phyloP scores from a whole-genome alignment of 2,888 invertebrate genomes.

The Adelognathus sp. region DNA sequence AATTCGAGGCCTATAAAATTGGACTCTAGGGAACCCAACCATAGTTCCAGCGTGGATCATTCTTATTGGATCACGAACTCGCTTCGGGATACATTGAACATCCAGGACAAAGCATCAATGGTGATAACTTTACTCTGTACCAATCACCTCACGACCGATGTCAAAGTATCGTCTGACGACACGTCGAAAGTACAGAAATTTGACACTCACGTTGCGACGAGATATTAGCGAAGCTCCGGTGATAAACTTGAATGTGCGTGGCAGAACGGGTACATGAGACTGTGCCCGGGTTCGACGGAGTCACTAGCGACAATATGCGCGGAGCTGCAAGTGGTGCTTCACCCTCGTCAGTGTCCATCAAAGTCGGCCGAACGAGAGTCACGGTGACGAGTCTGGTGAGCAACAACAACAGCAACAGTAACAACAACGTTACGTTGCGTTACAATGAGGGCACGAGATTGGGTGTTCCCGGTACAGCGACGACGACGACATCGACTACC shows the following conservation, averaged over 20 bases:
- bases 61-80: neutral
- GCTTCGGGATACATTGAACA: neutral
- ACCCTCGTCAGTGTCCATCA: constrained; percentile 63
- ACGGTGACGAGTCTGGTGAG: constrained; percentile 79
- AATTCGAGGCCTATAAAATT: constrained; percentile 44
- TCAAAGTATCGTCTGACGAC: neutral
- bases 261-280: constrained; percentile 61
- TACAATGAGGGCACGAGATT: constrained; percentile 78
- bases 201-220: neutral
- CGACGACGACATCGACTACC: constrained; percentile 41
- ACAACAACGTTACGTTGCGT: constrained; percentile 77
- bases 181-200: neutral
- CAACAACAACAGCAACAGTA: too few species aligned
- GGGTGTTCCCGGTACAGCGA: constrained; percentile 49
- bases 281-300: constrained; percentile 59
- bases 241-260: constrained; percentile 62
- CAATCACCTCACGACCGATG: constrained; percentile 20
- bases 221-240: neutral
- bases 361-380: constrained; percentile 64
- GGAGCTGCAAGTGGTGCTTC: constrained; percentile 64
- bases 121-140: constrained; percentile 10
- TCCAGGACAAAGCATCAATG: constrained; percentile 1
- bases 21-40: constrained; percentile 12
- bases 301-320: constrained; percentile 64
- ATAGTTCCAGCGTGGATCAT: too few species aligned